Conservation (phyloP, 2,888 invertebrate species). For the Trachelus tabidus region DNA sequence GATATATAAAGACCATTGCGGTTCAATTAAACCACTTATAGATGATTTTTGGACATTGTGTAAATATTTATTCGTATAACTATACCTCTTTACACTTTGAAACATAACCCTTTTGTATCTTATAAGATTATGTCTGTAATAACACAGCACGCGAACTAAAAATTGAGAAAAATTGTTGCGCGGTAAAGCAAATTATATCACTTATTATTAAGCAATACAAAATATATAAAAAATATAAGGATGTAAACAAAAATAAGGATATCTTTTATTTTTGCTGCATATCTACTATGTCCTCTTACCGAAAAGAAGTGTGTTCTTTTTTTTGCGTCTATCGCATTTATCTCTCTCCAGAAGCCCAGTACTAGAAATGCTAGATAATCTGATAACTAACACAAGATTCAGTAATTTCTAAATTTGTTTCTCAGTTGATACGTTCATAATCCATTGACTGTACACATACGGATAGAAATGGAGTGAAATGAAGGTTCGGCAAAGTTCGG, state of each 20-base stretch:
- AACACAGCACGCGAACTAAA: neutral
- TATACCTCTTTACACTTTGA: neutral
- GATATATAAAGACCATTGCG: neutral
- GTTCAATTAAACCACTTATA: neutral
- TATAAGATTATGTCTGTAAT: neutral
- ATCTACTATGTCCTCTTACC: neutral
- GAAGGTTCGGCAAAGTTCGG: neutral
- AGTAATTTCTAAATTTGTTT: neutral
- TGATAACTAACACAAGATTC: neutral
- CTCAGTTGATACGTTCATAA: neutral
- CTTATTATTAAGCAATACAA: neutral
- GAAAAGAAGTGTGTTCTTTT: neutral
- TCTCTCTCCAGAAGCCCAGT: neutral
- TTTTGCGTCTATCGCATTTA: neutral
- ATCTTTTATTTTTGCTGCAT: neutral
- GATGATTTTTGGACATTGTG: neutral
- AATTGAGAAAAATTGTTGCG: neutral
- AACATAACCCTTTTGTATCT: neutral
- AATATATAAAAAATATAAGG: neutral
- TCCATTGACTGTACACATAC: neutral
- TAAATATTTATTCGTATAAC: neutral
- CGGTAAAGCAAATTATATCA: neutral
- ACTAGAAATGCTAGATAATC: neutral
- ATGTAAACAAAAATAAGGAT: too few relatives aligned
- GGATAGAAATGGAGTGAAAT: neutral